These are phyloP conservation scores for Camptogramma bilineatum DNA, from an alignment of 2,888 invertebrate genomes.

Conservation along the genomic window DNA sequence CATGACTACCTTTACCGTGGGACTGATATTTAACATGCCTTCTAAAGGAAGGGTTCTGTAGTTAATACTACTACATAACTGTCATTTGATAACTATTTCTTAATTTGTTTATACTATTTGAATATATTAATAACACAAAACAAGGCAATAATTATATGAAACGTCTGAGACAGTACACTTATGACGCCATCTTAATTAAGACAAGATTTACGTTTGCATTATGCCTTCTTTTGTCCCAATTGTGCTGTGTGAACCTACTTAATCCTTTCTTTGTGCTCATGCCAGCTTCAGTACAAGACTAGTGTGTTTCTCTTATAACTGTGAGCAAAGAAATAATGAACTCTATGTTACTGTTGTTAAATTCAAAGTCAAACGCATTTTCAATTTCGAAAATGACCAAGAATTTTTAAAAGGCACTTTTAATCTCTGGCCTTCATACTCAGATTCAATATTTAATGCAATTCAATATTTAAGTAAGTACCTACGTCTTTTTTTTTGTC, in stretches of 20 bases:
- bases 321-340: background rate
- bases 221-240: slow-evolving; percentile 38
- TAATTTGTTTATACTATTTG: no score
- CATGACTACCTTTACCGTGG: no score
- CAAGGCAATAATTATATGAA: background rate
- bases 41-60: no score
- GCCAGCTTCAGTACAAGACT: slow-evolving; percentile 33
- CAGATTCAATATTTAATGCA: no score
- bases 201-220: slow-evolving; percentile 17
- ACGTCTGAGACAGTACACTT: slow-evolving; percentile 22
- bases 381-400: background rate
- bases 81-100: no score
- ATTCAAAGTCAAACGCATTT: background rate
- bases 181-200: slow-evolving; percentile 28
- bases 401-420: no score
- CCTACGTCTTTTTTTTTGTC: no score
- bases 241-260: slow-evolving; percentile 36
- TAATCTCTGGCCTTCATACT: no score
- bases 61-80: no score
- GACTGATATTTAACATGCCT: no score
- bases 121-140: background rate
- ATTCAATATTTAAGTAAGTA: no score
- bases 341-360: background rate
- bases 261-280: slow-evolving; percentile 47
- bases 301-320: slow-evolving; percentile 1